These are phyloP conservation scores for Brachirus orientalis DNA, from an alignment of 2,113 vertebrate genomes.

Conservation along the genomic window DNA sequence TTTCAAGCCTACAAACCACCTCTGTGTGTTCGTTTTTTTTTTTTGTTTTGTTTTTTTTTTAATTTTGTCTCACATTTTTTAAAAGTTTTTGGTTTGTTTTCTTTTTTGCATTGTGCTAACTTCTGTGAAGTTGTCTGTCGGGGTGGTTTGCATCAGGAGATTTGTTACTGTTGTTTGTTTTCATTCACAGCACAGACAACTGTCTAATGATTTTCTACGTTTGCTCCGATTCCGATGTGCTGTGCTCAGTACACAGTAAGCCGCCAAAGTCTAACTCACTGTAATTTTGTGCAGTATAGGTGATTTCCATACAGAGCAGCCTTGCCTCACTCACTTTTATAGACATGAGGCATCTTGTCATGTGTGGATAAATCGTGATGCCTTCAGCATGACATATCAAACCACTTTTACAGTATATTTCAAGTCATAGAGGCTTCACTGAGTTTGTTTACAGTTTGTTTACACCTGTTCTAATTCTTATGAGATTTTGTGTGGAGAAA, in stretches of 20 bases:
- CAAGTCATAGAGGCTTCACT: constrained; percentile 17
- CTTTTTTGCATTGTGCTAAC: constrained; percentile 88
- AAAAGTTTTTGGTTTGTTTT: constrained; percentile 79
- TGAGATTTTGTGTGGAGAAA: constrained; percentile 34
- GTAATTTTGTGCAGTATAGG: constrained; percentile 33
- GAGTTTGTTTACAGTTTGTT: constrained; percentile 19
- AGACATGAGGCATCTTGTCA: constrained; percentile 22
- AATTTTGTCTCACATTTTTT: constrained; percentile 47
- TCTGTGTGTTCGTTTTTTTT: constrained; percentile 1
- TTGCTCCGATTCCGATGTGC: constrained; percentile 80
- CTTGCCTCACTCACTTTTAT: constrained; percentile 44
- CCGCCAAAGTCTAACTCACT: constrained; percentile 24
- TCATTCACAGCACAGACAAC: constrained; percentile 15
- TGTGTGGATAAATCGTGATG: constrained; percentile 21
- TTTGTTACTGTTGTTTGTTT: constrained; percentile 52
- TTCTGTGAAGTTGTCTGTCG: constrained; percentile 98
- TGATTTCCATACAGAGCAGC: constrained; percentile 32
- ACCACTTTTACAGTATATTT: background rate
- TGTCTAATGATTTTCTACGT: constrained; percentile 78
- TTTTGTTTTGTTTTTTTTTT: constrained; percentile 32
- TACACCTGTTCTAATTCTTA: constrained; percentile 39
- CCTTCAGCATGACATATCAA: constrained; percentile 11
- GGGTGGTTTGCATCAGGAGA: constrained; percentile 88
- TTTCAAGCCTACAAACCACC: constrained; percentile 26
- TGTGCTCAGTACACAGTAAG: constrained; percentile 11